phyloP scores from a whole-genome alignment of 2,113 vertebrate species.

The Aldabrachelys gigantea region DNA sequence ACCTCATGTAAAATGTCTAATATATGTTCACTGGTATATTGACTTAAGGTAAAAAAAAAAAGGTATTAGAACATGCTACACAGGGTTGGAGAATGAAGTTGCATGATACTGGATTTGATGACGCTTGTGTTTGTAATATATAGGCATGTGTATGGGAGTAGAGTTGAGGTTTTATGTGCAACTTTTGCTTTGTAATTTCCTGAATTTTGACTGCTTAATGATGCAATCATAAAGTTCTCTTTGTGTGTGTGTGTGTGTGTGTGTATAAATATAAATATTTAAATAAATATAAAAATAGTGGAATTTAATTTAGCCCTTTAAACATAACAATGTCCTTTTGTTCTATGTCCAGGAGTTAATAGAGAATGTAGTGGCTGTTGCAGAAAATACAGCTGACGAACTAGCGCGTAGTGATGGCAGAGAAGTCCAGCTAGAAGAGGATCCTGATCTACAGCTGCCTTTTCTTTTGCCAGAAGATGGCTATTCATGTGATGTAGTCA shows the following conservation, averaged over 20 bases:
- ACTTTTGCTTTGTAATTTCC: neutral
- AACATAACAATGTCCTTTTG: neutral
- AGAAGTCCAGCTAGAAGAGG: slow-evolving; percentile 95
- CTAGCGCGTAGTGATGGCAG: slow-evolving; percentile 94
- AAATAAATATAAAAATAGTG: neutral
- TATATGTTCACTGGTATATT: neutral
- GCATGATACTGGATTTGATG: neutral
- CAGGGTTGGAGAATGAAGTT: neutral
- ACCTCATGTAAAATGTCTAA: neutral
- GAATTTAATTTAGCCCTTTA: neutral
- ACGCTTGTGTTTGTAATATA: neutral
- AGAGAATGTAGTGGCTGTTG: slow-evolving; percentile 93
- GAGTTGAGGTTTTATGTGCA: neutral
- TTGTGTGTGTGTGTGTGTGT: too few relatives aligned
- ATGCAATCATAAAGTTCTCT: neutral
- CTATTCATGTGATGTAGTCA: slow-evolving; percentile 97
- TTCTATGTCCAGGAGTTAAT: slow-evolving; percentile 87
- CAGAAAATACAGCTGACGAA: slow-evolving; percentile 96
- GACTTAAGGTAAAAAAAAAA: neutral
- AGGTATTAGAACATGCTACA: neutral
- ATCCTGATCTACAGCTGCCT: slow-evolving; percentile 97
- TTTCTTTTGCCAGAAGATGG: slow-evolving; percentile 97
- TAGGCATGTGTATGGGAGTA: neutral
- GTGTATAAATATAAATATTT: neutral
- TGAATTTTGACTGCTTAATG: neutral